Conservation (phyloP, 1,140 invertebrate genomes). For the Meteorus sp. region DNA sequence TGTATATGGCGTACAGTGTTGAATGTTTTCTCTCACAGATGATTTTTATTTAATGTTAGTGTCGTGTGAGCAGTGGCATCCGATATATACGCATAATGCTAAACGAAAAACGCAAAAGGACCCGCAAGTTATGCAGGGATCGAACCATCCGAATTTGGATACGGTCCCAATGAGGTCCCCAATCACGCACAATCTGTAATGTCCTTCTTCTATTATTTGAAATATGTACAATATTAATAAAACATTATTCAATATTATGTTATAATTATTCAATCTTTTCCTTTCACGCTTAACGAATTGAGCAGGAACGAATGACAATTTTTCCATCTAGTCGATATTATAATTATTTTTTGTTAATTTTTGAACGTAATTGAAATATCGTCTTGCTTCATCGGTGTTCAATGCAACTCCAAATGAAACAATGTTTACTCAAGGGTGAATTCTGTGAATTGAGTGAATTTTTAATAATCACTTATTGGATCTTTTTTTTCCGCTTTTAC, state of each 20-base stretch:
- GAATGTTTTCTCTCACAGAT: slow-evolving; percentile 26
- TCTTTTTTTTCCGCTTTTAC: too few relatives aligned
- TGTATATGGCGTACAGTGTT: slow-evolving; percentile 29
- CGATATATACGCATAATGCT: slow-evolving; percentile 35
- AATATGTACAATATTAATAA: slow-evolving; percentile 58
- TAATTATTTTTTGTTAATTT: slow-evolving; percentile 2
- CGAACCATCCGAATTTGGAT: not conserved
- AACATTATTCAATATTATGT: slow-evolving; percentile 49
- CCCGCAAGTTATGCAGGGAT: slow-evolving; percentile 22
- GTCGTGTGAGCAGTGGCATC: slow-evolving; percentile 20
- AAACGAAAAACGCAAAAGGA: slow-evolving; percentile 45
- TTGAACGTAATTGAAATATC: slow-evolving; percentile 11
- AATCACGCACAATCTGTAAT: slow-evolving; percentile 18
- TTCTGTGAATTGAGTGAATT: too few relatives aligned
- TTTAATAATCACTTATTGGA: too few relatives aligned
- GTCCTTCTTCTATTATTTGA: slow-evolving; percentile 50
- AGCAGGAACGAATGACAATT: slow-evolving; percentile 32
- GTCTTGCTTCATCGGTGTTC: too few relatives aligned
- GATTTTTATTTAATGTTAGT: slow-evolving; percentile 29
- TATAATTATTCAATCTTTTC: slow-evolving; percentile 45
- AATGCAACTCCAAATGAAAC: too few relatives aligned
- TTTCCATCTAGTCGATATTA: slow-evolving; percentile 1
- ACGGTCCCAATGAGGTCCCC: not conserved
- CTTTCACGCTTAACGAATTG: slow-evolving; percentile 40
- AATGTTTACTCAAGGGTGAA: too few relatives aligned